Percentiles rank a stretch among this genome's conserved stretches.
Evolutionary conservation across 2,888 invertebrate species (phyloP).

Genomic region (Icerya purchasi): DNA sequence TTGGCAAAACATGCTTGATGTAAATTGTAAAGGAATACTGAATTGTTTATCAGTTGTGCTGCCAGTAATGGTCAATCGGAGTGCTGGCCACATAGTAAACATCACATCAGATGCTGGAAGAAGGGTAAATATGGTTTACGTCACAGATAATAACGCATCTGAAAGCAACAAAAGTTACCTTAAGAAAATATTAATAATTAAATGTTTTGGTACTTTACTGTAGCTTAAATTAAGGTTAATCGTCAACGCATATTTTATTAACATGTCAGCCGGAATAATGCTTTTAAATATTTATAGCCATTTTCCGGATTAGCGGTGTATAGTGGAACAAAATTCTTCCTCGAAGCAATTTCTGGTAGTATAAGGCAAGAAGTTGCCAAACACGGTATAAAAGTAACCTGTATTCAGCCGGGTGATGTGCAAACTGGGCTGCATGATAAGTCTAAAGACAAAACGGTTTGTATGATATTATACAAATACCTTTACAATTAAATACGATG

Average conservation of each 20-base stretch:
- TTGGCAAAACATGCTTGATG: slow-evolving; percentile 29
- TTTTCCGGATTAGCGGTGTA: slow-evolving; percentile 21
- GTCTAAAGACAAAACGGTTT: slow-evolving; percentile 18
- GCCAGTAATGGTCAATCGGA: slow-evolving; percentile 25
- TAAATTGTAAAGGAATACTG: slow-evolving; percentile 19
- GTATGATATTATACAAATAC: background rate
- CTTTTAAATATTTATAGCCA: slow-evolving; percentile 15
- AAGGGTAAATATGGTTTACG: slow-evolving; percentile 16
- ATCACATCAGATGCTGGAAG: slow-evolving; percentile 23
- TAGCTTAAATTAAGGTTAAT: too few relatives aligned
- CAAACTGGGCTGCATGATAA: slow-evolving; percentile 17
- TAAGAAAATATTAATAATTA: too few relatives aligned
- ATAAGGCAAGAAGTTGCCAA: slow-evolving; percentile 19
- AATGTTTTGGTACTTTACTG: too few relatives aligned
- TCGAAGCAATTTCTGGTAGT: slow-evolving; percentile 18
- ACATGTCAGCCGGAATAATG: too few relatives aligned
- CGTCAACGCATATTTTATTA: too few relatives aligned
- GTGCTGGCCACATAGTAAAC: slow-evolving; percentile 28
- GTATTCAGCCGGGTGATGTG: slow-evolving; percentile 21
- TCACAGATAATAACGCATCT: background rate
- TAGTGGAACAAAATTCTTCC: slow-evolving; percentile 20
- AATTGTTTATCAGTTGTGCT: slow-evolving; percentile 25
- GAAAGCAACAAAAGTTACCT: too few relatives aligned
- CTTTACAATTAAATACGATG: background rate
- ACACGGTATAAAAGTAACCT: slow-evolving; percentile 19